Conservation (phyloP, 37 sponge, comb jelly and placozoan species). For the Axinella damicornis region DNA sequence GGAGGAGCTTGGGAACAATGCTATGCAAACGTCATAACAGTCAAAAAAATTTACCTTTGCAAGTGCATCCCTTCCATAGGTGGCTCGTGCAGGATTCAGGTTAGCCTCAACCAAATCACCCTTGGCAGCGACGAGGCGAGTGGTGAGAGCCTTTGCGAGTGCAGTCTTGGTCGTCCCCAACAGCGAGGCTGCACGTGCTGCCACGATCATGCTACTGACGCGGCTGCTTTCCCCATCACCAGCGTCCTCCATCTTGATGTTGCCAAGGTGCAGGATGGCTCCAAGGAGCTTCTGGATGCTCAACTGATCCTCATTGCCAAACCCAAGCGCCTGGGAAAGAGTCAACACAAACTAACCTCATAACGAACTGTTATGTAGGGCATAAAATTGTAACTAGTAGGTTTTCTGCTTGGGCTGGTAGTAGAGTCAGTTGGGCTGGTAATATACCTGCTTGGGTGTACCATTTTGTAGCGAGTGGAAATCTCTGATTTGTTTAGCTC, state of each 20-base stretch:
- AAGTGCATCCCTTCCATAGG: conserved; percentile 72
- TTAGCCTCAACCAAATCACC: conserved; percentile 46
- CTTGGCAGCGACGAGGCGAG: conserved; percentile 39
- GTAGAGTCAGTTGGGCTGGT: too few species aligned
- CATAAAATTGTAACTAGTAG: too few species aligned
- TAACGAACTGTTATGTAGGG: too few species aligned
- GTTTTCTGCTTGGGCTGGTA: too few species aligned
- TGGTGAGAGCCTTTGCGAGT: conserved; percentile 49
- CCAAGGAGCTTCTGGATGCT: conserved; percentile 56
- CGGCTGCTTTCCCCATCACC: conserved; percentile 52
- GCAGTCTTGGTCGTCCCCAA: conserved; percentile 37
- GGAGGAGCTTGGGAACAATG: background rate
- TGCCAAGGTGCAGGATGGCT: conserved; percentile 75
- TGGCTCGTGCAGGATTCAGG: conserved; percentile 26
- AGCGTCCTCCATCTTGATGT: conserved; percentile 51
- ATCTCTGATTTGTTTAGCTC: too few species aligned
- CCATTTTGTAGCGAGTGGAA: too few species aligned
- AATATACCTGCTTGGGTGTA: too few species aligned
- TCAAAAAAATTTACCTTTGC: conserved; percentile 86
- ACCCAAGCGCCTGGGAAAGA: conserved; percentile 43
- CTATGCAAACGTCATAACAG: too few species aligned
- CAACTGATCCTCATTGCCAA: conserved; percentile 40
- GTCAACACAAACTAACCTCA: too few species aligned
- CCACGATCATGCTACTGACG: conserved; percentile 11
- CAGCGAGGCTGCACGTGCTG: conserved; percentile 20